Evolutionary conservation across 1,140 invertebrate species (phyloP).

Genomic region (Aphaenogaster rudis): DNA sequence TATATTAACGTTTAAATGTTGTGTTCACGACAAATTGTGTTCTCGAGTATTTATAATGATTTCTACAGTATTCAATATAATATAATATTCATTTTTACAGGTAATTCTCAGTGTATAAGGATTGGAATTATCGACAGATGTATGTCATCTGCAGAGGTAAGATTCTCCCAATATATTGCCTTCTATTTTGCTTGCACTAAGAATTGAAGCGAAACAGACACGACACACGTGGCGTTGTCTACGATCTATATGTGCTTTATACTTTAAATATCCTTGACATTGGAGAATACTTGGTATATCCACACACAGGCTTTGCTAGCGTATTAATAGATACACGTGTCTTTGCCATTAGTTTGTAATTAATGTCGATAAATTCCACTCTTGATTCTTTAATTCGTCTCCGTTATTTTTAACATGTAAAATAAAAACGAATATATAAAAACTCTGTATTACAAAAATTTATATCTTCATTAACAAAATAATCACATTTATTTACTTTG

Average conservation of each 20-base stretch:
- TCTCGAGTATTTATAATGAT: conserved; percentile 11
- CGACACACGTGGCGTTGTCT: neutral
- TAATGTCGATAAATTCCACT: neutral
- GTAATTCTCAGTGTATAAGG: neutral
- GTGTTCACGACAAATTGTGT: no score
- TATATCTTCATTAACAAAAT: neutral
- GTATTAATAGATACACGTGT: neutral
- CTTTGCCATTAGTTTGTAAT: neutral
- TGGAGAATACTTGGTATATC: neutral
- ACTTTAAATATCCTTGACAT: conserved; percentile 34
- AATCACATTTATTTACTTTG: neutral
- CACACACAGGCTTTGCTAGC: neutral
- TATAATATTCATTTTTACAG: conserved; percentile 32
- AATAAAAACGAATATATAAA: neutral
- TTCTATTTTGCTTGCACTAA: neutral
- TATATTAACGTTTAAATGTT: neutral
- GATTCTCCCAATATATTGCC: neutral
- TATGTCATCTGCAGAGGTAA: conserved; percentile 17
- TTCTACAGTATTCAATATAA: neutral
- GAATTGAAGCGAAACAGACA: neutral
- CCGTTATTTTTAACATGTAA: neutral
- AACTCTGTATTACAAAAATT: neutral
- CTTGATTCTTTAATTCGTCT: neutral
- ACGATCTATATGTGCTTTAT: neutral
- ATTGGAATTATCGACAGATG: neutral